Base-by-base conservation (phyloP, 2,888 invertebrate genomes). In the Metellina segmentata region DNA sequence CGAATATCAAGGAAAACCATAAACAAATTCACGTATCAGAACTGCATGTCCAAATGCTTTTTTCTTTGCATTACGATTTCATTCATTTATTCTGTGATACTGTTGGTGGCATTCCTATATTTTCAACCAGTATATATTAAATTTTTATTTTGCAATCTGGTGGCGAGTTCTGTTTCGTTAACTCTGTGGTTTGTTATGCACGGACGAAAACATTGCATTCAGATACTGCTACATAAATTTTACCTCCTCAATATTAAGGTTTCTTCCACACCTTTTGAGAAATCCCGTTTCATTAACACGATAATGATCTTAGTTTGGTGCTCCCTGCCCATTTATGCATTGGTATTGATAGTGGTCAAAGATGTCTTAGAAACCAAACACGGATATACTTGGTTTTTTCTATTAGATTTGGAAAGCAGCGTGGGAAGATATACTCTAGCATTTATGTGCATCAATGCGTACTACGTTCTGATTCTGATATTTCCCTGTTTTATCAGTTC, bases 401-500 rank as follows among this genome's bases (percentile, higher is more conserved):
- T 20, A 11, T 19, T 34, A 34, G 11, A 19, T 0, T 16, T 61
- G 16, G 16, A 9, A 16, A 6, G 5, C 11, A 11, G 61, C 5
- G 16, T 61, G 2, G 16, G 4, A 13, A 75, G 34, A 11, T 48
- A 75, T 16, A n/a, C 8, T 11, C 13, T 75, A 49, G 16, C 2
- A 75, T 75, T 48, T 52, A 2, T 52, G 0, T 52, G 11, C n/a
- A 52, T 51, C n/a, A 20, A 16, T 19, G 48, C 7, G 48, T 51
- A 61, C 16, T 79, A 51, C 79, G 13, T 51, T 20, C 20, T 79
- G 16, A 7, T 53, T 13, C 9, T 51, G 4, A 19, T 53, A 16
- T 79, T 79, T 0, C 79, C 79, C 6, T 79, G 52, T 9, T 52
- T 79, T 7, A 19, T 79, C 53, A 79, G 16, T n/a, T 20, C 51